These are phyloP conservation scores for Lomographa bimaculata DNA, from an alignment of 2,888 invertebrate genomes.

Conservation along the genomic window DNA sequence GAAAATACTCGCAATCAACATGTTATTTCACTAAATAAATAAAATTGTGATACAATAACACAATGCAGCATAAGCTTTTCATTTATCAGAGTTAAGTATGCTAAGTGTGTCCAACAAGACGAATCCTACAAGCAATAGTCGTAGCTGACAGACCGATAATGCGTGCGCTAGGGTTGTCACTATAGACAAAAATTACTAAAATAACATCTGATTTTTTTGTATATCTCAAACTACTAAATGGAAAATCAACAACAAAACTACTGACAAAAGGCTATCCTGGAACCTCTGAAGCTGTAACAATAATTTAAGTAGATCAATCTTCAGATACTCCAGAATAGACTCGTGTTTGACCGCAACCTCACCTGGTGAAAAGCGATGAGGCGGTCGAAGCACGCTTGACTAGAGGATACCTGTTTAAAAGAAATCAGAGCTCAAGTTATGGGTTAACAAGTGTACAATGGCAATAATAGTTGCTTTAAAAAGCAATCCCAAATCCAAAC, in stretches of 20 bases:
- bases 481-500: not conserved
- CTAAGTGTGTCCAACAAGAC: slow-evolving; percentile 44
- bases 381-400: slow-evolving; percentile 28
- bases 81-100: slow-evolving; percentile 18
- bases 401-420: slow-evolving; percentile 27
- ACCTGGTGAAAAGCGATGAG: slow-evolving; percentile 26
- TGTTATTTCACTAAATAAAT: too few relatives aligned
- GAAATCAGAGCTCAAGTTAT: slow-evolving; percentile 26
- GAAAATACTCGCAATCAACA: too few relatives aligned
- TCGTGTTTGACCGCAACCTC: slow-evolving; percentile 21
- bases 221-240: too few relatives aligned
- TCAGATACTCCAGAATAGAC: slow-evolving; percentile 16
- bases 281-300: slow-evolving; percentile 1
- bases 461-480: slow-evolving; percentile 1
- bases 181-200: slow-evolving; percentile 1
- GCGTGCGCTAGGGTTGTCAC: slow-evolving; percentile 46
- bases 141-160: slow-evolving; percentile 41
- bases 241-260: slow-evolving; percentile 11
- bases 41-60: too few relatives aligned
- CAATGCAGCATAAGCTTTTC: slow-evolving; percentile 11
- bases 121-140: slow-evolving; percentile 39
- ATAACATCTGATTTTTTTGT: too few relatives aligned
- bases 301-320: too few relatives aligned
- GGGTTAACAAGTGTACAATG: slow-evolving; percentile 13
- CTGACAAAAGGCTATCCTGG: slow-evolving; percentile 15